These are phyloP conservation scores for Caradrina kadenii DNA, from an alignment of 2,888 invertebrate species.

Conservation along the genomic window DNA sequence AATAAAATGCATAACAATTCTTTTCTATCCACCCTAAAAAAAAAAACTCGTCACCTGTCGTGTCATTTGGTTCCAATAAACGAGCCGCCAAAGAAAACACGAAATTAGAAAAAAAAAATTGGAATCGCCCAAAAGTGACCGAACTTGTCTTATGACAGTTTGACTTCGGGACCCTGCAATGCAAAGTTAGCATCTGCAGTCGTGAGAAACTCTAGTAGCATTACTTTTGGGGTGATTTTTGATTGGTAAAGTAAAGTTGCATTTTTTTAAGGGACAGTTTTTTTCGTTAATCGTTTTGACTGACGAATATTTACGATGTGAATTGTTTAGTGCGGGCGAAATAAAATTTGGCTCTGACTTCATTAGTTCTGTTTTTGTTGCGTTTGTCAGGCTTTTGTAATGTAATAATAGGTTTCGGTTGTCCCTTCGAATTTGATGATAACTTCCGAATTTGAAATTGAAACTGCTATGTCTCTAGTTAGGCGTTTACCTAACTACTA, in stretches of 20 bases:
- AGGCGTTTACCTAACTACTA: neutral
- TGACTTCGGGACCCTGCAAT: constrained; percentile 60
- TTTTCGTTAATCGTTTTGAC: constrained; percentile 85
- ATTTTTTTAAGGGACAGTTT: constrained; percentile 76
- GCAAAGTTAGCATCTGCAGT: constrained; percentile 48
- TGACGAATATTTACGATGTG: constrained; percentile 89
- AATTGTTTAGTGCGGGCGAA: constrained; percentile 82
- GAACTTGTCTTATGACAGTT: constrained; percentile 81
- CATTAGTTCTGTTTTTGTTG: constrained; percentile 85
- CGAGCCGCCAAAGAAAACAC: constrained; percentile 88
- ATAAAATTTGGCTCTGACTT: constrained; percentile 86
- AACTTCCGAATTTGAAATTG: constrained; percentile 78
- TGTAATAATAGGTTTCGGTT: constrained; percentile 77
- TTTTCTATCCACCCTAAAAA: constrained; percentile 70
- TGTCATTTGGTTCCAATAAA: constrained; percentile 90
- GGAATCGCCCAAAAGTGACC: constrained; percentile 85
- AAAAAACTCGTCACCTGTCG: constrained; percentile 89
- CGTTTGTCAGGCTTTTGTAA: constrained; percentile 75
- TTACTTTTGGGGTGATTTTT: constrained; percentile 52
- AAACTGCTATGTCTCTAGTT: constrained; percentile 41
- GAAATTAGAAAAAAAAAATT: constrained; percentile 81
- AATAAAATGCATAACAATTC: constrained; percentile 89
- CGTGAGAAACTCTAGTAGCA: constrained; percentile 42
- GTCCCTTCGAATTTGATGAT: constrained; percentile 75
- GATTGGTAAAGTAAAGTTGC: constrained; percentile 3